phyloP scores from a whole-genome alignment of 2,888 invertebrate genomes.

The Leptinotarsa rubiginosa region DNA sequence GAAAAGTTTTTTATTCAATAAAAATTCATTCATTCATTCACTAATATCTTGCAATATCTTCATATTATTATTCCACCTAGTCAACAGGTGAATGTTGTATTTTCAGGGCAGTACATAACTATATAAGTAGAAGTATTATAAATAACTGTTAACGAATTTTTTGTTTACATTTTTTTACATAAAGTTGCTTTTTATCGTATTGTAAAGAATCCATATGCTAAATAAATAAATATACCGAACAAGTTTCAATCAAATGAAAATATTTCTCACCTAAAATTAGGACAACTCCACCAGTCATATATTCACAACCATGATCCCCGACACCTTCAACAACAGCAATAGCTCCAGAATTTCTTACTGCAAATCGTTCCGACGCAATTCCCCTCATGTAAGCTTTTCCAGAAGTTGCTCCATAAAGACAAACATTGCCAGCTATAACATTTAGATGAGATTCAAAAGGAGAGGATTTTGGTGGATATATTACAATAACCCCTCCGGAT shows the following conservation, averaged over 20 bases:
- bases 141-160: too few relatives aligned
- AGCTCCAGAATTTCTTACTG: constrained; percentile 97
- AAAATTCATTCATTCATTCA: too few relatives aligned
- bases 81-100: not conserved
- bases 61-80: not conserved
- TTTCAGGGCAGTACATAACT: too few relatives aligned
- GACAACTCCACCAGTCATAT: constrained; percentile 97
- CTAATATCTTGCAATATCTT: too few relatives aligned
- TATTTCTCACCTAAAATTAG: constrained; percentile 75
- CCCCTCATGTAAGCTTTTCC: constrained; percentile 91
- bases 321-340: constrained; percentile 97
- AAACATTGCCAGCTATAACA: constrained; percentile 98
- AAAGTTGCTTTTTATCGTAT: too few relatives aligned
- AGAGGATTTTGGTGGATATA: constrained; percentile 89
- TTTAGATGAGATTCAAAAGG: constrained; percentile 93
- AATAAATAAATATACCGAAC: not conserved
- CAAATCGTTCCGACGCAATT: constrained; percentile 97
- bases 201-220: too few relatives aligned
- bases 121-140: too few relatives aligned
- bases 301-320: constrained; percentile 99
- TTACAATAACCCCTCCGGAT: constrained; percentile 93
- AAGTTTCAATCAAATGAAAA: too few relatives aligned
- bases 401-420: constrained; percentile 95
- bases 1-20: too few relatives aligned
- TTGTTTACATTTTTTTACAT: too few relatives aligned